Evolutionary conservation across 1,140 invertebrate genomes (phyloP).

Genomic region (Centruroides vittatus): DNA sequence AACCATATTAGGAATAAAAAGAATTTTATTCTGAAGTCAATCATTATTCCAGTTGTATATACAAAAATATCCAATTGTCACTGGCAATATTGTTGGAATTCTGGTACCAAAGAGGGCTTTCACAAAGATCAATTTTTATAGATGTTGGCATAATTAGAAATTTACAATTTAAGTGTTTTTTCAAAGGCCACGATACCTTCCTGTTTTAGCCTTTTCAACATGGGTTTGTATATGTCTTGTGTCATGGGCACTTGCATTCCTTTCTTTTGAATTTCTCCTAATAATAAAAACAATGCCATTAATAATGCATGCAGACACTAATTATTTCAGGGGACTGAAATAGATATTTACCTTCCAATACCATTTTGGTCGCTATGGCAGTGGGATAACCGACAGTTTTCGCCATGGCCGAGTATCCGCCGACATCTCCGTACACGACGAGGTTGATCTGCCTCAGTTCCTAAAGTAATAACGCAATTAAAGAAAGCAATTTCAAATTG

Average conservation of each 20-base stretch:
- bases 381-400: conserved; percentile 91
- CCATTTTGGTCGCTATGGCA: conserved; percentile 94
- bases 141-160: neutral
- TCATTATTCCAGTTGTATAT: no score
- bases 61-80: no score
- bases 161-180: conserved; percentile 3
- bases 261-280: conserved; percentile 86
- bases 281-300: conserved; percentile 4
- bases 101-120: no score
- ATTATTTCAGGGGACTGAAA: neutral
- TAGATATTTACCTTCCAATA: conserved; percentile 62
- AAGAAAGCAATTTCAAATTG: neutral
- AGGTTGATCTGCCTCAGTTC: conserved; percentile 82
- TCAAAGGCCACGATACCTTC: conserved; percentile 50
- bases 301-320: conserved; percentile 20
- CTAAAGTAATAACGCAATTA: conserved; percentile 21
- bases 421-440: conserved; percentile 75
- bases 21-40: no score
- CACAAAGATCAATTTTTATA: no score
- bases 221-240: conserved; percentile 77
- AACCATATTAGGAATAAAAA: no score
- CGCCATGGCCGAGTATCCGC: conserved; percentile 91
- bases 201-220: conserved; percentile 61
- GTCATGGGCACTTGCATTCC: conserved; percentile 83
- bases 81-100: no score